Evolutionary conservation across 2,888 invertebrate species (phyloP).

Genomic region (Sarcophaga carnaria): DNA sequence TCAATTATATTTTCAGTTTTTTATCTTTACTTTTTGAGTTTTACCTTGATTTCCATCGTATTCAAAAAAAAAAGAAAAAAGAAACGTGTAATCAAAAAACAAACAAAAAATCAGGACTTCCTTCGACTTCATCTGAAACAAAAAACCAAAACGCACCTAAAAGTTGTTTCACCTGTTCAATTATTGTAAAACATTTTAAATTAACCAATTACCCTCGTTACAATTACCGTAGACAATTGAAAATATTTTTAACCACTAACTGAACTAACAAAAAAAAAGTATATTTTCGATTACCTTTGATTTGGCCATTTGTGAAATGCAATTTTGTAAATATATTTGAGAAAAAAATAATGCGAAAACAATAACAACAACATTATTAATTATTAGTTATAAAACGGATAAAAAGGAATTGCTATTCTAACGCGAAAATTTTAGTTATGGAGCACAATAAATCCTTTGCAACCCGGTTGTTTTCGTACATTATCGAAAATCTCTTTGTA

Average conservation of each 20-base stretch:
- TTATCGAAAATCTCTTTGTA: too few relatives aligned
- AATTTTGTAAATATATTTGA: slow-evolving; percentile 5
- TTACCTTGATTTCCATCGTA: slow-evolving; percentile 47
- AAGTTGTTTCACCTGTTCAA: slow-evolving; percentile 53
- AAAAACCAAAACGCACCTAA: slow-evolving; percentile 44
- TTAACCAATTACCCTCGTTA: slow-evolving; percentile 26
- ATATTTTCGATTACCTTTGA: neutral
- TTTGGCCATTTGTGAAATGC: slow-evolving; percentile 16
- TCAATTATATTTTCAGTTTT: slow-evolving; percentile 72
- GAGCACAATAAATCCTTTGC: too few relatives aligned
- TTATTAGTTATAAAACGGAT: too few relatives aligned
- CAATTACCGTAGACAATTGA: slow-evolving; percentile 45
- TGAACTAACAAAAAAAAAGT: neutral
- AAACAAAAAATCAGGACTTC: slow-evolving; percentile 39
- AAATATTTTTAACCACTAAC: slow-evolving; percentile 1
- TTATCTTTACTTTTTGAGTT: slow-evolving; percentile 58
- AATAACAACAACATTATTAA: too few relatives aligned
- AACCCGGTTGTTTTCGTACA: too few relatives aligned
- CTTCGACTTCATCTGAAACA: slow-evolving; percentile 40
- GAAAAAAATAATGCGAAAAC: neutral
- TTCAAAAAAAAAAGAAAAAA: slow-evolving; percentile 3
- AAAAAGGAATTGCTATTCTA: too few relatives aligned
- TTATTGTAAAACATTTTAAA: slow-evolving; percentile 36
- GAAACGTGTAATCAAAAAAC: neutral
- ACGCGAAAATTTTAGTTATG: too few relatives aligned